Conservation (phyloP, 2,797 vertebrate genomes). For the Champsocephalus gunnari region DNA sequence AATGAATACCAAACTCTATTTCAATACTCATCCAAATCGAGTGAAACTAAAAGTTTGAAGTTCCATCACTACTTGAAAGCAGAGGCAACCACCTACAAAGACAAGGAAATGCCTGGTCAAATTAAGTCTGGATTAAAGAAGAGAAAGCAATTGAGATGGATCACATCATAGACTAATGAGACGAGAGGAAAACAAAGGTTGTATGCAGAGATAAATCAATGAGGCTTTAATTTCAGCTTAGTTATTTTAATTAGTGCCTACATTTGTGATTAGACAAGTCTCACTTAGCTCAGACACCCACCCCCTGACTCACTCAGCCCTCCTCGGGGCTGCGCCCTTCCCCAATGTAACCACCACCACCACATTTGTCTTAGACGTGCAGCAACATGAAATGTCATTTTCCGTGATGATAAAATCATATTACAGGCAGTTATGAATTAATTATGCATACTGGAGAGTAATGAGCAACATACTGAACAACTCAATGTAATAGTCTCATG, state of each 20-base stretch:
- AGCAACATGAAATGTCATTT: conserved; percentile 33
- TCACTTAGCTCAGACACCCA: conserved; percentile 50
- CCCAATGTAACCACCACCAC: conserved; percentile 16
- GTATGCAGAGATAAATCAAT: conserved; percentile 74
- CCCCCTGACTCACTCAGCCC: conserved; percentile 25
- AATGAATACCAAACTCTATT: conserved; percentile 69
- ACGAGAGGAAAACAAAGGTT: conserved; percentile 71
- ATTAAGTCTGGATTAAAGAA: conserved; percentile 51
- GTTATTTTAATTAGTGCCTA: conserved; percentile 76
- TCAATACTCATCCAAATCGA: conserved; percentile 73
- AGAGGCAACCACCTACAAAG: conserved; percentile 24
- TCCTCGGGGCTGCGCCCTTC: conserved; percentile 24
- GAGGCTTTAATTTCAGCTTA: conserved; percentile 70
- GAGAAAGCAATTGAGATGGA: conserved; percentile 49
- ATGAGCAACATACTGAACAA: conserved; percentile 26
- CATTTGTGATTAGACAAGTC: conserved; percentile 71
- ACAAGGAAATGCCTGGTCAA: conserved; percentile 53
- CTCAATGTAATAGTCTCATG: conserved; percentile 15
- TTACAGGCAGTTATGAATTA: conserved; percentile 34
- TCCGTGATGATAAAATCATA: conserved; percentile 29
- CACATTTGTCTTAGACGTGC: conserved; percentile 37
- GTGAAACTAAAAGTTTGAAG: conserved; percentile 40
- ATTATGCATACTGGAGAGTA: conserved; percentile 23
- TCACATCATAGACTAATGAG: conserved; percentile 64
- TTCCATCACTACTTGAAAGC: conserved; percentile 40